These are phyloP conservation scores for Amia ocellicauda DNA, from an alignment of 2,113 vertebrate genomes.

Conservation along the genomic window DNA sequence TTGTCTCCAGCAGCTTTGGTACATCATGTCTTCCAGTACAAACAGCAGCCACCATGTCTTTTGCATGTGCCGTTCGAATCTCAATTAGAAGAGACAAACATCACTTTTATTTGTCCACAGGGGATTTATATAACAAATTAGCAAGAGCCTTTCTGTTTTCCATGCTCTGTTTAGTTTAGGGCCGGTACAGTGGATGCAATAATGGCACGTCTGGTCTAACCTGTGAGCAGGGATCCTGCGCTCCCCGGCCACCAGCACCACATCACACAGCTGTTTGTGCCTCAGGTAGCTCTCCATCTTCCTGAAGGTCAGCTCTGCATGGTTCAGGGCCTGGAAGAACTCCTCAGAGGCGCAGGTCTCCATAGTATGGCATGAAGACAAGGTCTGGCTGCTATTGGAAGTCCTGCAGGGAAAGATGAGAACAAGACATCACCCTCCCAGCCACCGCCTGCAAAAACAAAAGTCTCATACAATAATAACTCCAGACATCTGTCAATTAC, in stretches of 20 bases:
- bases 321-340: conserved; percentile 89
- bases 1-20: too few species aligned
- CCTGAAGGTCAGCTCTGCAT: conserved; percentile 90
- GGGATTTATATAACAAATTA: too few species aligned
- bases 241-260: conserved; percentile 89
- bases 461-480: too few species aligned
- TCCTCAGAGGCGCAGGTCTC: conserved; percentile 91
- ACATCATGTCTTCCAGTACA: too few species aligned
- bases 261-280: conserved; percentile 89
- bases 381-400: conserved; percentile 83
- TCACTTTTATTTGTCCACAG: too few species aligned
- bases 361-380: conserved; percentile 85
- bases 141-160: too few species aligned
- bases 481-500: neutral
- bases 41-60: too few species aligned
- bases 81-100: too few species aligned
- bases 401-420: conserved; percentile 66
- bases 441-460: too few species aligned
- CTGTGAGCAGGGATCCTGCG: conserved; percentile 95
- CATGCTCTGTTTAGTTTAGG: too few species aligned
- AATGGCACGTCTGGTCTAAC: conserved; percentile 53
- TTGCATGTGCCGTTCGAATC: too few species aligned
- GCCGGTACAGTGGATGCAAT: too few species aligned
- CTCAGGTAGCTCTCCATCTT: conserved; percentile 96
- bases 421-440: conserved; percentile 9